These are phyloP conservation scores for Pogonus chalceus DNA, from an alignment of 1,140 invertebrate species.

Conservation along the genomic window DNA sequence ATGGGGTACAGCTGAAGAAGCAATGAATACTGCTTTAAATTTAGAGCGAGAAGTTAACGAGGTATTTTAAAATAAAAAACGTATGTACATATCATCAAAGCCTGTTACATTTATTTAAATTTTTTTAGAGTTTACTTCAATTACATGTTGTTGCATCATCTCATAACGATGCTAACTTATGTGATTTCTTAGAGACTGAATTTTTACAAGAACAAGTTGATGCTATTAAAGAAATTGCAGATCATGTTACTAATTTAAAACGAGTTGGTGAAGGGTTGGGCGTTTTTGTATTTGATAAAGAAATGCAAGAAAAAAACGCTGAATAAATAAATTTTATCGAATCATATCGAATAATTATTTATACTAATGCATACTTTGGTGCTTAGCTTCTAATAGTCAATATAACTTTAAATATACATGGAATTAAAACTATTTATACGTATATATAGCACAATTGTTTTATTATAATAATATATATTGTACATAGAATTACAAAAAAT, in stretches of 20 bases:
- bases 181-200: conserved; percentile 61
- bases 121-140: conserved; percentile 50
- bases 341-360: not conserved
- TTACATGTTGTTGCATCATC: conserved; percentile 53
- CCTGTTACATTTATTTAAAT: conserved; percentile 1
- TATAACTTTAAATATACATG: not conserved
- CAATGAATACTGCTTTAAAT: conserved; percentile 58
- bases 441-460: not conserved
- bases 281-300: conserved; percentile 63
- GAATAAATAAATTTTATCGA: no score
- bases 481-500: not conserved
- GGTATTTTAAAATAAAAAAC: no score
- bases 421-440: not conserved
- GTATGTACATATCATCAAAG: no score
- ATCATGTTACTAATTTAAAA: conserved; percentile 60
- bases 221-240: conserved; percentile 59
- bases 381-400: conserved; percentile 6
- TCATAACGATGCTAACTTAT: conserved; percentile 58
- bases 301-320: conserved; percentile 36
- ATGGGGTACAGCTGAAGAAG: conserved; percentile 55
- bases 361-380: not conserved
- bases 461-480: not conserved
- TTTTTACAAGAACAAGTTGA: conserved; percentile 69
- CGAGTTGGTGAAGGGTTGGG: conserved; percentile 62
- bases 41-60: conserved; percentile 74